Evolutionary conservation across 2,888 invertebrate genomes (phyloP).

Genomic region (Drosophila longiperda): DNA sequence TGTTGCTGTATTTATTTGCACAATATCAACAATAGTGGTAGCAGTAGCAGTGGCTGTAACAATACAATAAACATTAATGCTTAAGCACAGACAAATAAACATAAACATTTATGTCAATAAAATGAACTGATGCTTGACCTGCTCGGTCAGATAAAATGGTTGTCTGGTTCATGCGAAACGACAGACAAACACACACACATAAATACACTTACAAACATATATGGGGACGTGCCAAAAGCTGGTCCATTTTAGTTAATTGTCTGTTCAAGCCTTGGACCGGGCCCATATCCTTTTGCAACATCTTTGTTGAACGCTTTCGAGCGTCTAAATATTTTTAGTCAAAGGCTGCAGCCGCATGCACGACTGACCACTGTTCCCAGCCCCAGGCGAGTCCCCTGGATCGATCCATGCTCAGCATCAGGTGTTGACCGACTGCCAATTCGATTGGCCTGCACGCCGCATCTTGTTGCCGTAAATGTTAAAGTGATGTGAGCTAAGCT

Average conservation of each 20-base stretch:
- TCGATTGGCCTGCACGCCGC: conserved; percentile 35
- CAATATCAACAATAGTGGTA: conserved; percentile 52
- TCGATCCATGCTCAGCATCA: conserved; percentile 25
- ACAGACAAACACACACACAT: conserved; percentile 9
- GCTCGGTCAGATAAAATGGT: conserved; percentile 65
- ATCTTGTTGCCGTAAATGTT: conserved; percentile 46
- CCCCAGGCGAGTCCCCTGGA: neutral
- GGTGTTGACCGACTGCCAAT: conserved; percentile 56
- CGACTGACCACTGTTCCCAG: conserved; percentile 37
- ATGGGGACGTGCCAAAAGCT: conserved; percentile 39
- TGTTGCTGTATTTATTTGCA: conserved; percentile 53
- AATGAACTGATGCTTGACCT: conserved; percentile 77
- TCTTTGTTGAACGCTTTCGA: conserved; percentile 55
- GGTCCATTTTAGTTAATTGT: conserved; percentile 61
- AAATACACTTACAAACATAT: neutral
- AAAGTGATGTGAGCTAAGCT: conserved; percentile 22
- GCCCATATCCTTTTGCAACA: conserved; percentile 30
- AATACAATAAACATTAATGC: conserved; percentile 69
- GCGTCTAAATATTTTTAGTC: conserved; percentile 65
- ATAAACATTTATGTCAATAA: conserved; percentile 77
- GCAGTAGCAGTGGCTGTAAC: conserved; percentile 36
- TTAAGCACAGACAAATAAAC: conserved; percentile 74
- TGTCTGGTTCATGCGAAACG: conserved; percentile 44
- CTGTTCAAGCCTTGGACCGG: conserved; percentile 25
- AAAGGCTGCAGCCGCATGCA: conserved; percentile 55